Conservation (phyloP, 2,888 invertebrate genomes). For the Phragmatobia fuliginosa region DNA sequence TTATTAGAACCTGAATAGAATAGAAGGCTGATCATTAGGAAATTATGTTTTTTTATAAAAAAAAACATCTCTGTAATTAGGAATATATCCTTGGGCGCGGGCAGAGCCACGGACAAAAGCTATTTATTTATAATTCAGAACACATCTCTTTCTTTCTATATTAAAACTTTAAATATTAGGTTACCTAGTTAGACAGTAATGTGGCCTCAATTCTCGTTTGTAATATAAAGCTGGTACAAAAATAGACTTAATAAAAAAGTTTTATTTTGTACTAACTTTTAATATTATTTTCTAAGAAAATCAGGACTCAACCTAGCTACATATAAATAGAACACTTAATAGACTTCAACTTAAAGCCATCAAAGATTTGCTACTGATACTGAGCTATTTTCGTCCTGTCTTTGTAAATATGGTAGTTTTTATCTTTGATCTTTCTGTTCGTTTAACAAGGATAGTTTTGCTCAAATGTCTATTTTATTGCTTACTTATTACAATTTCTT, state of each 20-base stretch:
- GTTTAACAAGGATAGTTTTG: not conserved
- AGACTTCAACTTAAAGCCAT: not conserved
- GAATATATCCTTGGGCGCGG: no score
- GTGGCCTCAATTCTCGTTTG: not conserved
- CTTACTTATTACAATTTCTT: not conserved
- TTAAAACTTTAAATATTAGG: no score
- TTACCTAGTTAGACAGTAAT: not conserved
- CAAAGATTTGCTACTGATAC: not conserved
- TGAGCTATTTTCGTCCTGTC: not conserved
- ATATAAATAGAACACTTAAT: not conserved
- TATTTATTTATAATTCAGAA: no score
- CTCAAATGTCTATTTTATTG: not conserved
- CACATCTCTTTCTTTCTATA: no score
- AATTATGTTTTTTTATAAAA: no score
- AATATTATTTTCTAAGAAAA: not conserved
- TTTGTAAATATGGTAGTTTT: not conserved
- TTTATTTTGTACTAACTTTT: not conserved
- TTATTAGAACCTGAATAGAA: no score
- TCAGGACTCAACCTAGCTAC: not conserved
- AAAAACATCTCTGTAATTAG: no score
- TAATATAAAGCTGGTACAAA: not conserved
- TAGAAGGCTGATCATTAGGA: no score
- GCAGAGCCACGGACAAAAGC: no score
- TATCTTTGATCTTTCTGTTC: not conserved
- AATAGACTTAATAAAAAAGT: not conserved